Evolutionary conservation across 2,113 vertebrate species (phyloP).

Genomic region (Craseonycteris thonglongyai): DNA sequence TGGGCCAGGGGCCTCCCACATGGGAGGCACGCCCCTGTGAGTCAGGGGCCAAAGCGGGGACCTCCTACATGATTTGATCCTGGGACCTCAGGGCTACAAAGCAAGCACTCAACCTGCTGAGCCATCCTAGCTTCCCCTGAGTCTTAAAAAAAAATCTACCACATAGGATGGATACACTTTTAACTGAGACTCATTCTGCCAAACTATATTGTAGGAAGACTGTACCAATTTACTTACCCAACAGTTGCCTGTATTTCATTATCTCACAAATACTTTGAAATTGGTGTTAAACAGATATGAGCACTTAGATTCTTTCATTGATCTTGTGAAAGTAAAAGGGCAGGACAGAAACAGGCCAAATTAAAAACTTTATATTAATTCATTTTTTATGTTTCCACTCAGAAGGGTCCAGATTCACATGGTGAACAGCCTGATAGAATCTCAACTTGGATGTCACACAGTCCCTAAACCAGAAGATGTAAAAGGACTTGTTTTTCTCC

Average conservation of each 20-base stretch:
- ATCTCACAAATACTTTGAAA: constrained; percentile 8
- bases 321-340: background rate
- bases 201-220: background rate
- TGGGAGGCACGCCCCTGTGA: too few relatives aligned
- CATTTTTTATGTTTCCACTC: constrained; percentile 17
- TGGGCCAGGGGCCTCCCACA: too few relatives aligned
- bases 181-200: background rate
- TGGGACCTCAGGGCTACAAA: too few relatives aligned
- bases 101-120: too few relatives aligned
- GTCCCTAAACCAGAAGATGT: background rate
- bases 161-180: background rate
- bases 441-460: background rate
- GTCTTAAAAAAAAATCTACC: background rate
- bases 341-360: background rate
- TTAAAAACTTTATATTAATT: constrained; percentile 17
- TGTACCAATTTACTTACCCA: background rate
- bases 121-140: too few relatives aligned
- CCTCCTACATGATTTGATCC: too few relatives aligned
- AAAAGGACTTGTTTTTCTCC: background rate
- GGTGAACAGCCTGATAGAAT: background rate
- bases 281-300: constrained; percentile 30
- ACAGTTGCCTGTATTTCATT: background rate
- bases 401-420: background rate
- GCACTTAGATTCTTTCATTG: constrained; percentile 13
- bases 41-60: too few relatives aligned